Conservation (phyloP, 2,888 invertebrate genomes). For the Periphyllus acericola region DNA sequence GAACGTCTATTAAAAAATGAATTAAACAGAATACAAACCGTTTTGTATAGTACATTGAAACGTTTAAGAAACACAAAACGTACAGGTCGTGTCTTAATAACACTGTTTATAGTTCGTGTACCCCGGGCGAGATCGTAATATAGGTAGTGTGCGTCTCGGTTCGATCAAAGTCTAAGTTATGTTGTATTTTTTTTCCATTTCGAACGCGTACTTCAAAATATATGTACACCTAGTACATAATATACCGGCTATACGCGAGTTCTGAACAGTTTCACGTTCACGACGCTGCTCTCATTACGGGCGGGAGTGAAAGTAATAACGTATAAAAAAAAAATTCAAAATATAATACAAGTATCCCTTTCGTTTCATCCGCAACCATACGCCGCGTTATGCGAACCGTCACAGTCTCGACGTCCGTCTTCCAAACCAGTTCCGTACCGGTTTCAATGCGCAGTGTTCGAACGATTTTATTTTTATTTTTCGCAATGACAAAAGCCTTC, state of each 20-base stretch:
- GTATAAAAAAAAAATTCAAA: background rate
- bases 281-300: background rate
- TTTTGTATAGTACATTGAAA: background rate
- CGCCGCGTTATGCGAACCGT: background rate
- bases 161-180: too few species aligned
- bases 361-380: constrained; percentile 3
- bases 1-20: too few species aligned
- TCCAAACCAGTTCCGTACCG: constrained; percentile 38
- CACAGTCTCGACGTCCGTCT: constrained; percentile 7
- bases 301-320: constrained; percentile 29
- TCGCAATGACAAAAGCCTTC: constrained; percentile 18
- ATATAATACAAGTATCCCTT: constrained; percentile 31
- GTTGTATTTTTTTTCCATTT: background rate
- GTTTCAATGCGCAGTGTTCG: background rate
- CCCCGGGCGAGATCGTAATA: too few species aligned
- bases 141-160: too few species aligned
- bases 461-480: constrained; percentile 15
- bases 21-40: too few species aligned
- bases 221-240: background rate
- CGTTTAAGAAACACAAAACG: background rate
- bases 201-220: background rate
- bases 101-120: too few species aligned
- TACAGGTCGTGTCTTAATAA: too few species aligned
- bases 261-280: background rate
- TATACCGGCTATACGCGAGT: background rate